These are phyloP conservation scores for Mylabris sibirica DNA, from an alignment of 2,888 invertebrate genomes.

Conservation along the genomic window DNA sequence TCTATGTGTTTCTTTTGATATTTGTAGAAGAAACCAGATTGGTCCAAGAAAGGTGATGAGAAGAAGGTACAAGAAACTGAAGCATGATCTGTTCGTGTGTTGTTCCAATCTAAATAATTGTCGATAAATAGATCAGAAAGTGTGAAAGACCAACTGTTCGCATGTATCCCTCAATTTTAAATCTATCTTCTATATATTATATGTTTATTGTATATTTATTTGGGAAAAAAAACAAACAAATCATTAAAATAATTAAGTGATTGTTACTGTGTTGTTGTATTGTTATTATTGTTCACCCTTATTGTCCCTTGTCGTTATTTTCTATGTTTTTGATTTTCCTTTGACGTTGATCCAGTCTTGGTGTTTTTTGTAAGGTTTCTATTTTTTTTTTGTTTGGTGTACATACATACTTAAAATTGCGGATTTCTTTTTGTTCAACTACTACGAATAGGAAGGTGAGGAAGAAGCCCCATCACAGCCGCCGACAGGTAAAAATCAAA, in stretches of 20 bases:
- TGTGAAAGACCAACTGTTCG: neutral
- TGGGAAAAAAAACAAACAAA: neutral
- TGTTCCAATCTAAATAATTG: conserved; percentile 36
- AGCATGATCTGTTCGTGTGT: conserved; percentile 68
- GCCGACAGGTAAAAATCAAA: conserved; percentile 37
- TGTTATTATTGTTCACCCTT: no score
- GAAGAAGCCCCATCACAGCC: conserved; percentile 35
- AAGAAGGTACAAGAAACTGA: conserved; percentile 86
- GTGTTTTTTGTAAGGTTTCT: conserved; percentile 25
- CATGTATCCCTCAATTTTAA: neutral
- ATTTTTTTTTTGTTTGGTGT: conserved; percentile 27
- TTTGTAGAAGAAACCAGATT: conserved; percentile 92
- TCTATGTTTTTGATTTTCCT: conserved; percentile 21
- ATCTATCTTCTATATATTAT: neutral
- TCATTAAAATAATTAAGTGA: conserved; percentile 19
- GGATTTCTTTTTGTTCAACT: no score
- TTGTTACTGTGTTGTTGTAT: conserved; percentile 21
- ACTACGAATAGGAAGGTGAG: conserved; percentile 48
- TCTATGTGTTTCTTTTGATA: conserved; percentile 51
- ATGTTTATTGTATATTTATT: conserved; percentile 7
- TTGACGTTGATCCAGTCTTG: conserved; percentile 22
- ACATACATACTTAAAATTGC: no score
- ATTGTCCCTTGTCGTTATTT: conserved; percentile 22
- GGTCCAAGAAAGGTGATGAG: conserved; percentile 91
- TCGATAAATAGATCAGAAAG: neutral